Percentiles rank a stretch among this genome's conserved stretches.
These are phyloP conservation scores for Baryphthengus martii DNA, from an alignment of 2,113 vertebrate genomes.

Conservation along the genomic window DNA sequence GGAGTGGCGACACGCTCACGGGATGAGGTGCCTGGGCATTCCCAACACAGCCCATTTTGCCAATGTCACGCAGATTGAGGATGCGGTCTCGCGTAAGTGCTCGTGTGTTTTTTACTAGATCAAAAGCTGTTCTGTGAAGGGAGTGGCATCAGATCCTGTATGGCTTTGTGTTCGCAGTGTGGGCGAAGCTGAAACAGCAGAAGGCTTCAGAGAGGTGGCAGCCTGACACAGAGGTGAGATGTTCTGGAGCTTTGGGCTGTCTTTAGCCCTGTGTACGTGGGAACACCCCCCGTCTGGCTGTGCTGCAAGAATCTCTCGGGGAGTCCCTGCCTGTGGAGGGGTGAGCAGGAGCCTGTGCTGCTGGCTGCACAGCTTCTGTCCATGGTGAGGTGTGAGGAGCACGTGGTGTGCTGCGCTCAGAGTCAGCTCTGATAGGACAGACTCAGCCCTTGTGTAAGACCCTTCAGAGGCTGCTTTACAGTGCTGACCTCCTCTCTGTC, in stretches of 20 bases:
- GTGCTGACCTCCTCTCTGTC: rapidly evolving
- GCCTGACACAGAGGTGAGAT: slow-evolving; percentile 93
- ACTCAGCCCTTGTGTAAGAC: not conserved
- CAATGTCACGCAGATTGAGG: slow-evolving; percentile 98
- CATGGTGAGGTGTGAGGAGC: not conserved
- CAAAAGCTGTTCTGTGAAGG: not conserved
- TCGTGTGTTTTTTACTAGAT: not conserved
- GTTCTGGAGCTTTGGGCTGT: not conserved
- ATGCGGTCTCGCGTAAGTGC: slow-evolving; percentile 93
- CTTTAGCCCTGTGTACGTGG: not conserved
- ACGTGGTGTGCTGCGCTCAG: not conserved
- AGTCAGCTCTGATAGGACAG: not conserved
- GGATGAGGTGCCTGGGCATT: slow-evolving; percentile 96
- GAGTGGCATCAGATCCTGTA: not conserved
- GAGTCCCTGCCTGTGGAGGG: not conserved
- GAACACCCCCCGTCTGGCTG: not conserved
- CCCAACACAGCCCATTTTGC: slow-evolving; percentile 98
- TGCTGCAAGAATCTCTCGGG: not conserved
- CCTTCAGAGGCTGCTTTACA: rapidly evolving
- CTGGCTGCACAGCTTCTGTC: not conserved
- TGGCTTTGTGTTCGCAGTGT: slow-evolving; percentile 78
- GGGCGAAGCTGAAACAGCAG: slow-evolving; percentile 96
- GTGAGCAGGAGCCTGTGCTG: rapidly evolving
- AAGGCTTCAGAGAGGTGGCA: slow-evolving; percentile 97
- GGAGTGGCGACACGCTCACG: slow-evolving; percentile 98